Percentiles rank a stretch among this genome's conserved stretches.
Conservation (phyloP, 2,797 vertebrate species). For the Coranthus polyacanthus region DNA sequence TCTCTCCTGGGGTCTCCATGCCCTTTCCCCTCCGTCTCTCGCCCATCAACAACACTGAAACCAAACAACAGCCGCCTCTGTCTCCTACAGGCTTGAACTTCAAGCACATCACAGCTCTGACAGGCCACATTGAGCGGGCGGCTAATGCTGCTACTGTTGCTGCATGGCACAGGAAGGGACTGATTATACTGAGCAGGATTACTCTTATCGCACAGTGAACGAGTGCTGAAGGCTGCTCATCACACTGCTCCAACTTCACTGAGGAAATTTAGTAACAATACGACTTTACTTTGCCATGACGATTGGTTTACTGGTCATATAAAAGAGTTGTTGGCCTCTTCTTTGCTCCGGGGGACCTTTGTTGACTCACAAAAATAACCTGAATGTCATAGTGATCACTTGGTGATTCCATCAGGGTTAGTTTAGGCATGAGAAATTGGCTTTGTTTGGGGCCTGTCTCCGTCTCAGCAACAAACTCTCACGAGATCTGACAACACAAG, state of each 20-base stretch:
- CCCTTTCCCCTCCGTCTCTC: constrained; percentile 51
- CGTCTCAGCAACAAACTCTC: too few species aligned
- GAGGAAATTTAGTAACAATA: neutral
- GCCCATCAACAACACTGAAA: constrained; percentile 50
- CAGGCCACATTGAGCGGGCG: constrained; percentile 30
- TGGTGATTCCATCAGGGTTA: too few species aligned
- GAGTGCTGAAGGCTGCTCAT: constrained; percentile 1
- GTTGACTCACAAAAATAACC: too few species aligned
- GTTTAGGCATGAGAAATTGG: too few species aligned
- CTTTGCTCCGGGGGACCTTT: too few species aligned
- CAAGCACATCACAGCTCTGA: constrained; percentile 53
- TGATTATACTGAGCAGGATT: constrained; percentile 36
- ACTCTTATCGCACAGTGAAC: constrained; percentile 24
- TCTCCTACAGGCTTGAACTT: constrained; percentile 63
- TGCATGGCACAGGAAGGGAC: constrained; percentile 24
- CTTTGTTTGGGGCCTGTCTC: too few species aligned
- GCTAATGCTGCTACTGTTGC: constrained; percentile 33
- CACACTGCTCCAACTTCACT: neutral
- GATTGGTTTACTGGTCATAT: too few species aligned
- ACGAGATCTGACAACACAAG: too few species aligned
- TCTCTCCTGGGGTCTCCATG: constrained; percentile 58
- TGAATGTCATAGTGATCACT: too few species aligned
- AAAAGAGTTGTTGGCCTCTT: too few species aligned
- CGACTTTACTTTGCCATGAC: neutral
- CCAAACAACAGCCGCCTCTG: constrained; percentile 53